Conservation (phyloP, 1,140 invertebrate species). For the Subanguina moxae region DNA sequence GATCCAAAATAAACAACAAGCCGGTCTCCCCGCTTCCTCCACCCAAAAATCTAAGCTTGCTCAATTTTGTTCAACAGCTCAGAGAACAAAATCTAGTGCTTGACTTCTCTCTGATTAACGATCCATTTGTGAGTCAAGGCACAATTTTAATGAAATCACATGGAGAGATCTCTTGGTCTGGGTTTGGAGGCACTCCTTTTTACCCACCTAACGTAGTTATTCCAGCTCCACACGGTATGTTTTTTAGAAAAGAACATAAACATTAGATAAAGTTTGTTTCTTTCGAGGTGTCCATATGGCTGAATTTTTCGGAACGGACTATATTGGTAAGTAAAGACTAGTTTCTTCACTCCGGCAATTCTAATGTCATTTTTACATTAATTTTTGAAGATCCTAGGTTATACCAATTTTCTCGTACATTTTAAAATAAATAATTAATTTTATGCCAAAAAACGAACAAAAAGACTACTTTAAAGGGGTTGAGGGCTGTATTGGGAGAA, state of each 20-base stretch:
- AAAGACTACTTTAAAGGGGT: no score
- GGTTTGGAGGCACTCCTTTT: conserved; percentile 53
- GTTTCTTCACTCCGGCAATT: no score
- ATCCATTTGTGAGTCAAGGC: conserved; percentile 55
- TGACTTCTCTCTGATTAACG: conserved; percentile 52
- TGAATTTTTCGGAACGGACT: conserved; percentile 57
- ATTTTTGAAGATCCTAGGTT: no score
- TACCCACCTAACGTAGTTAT: conserved; percentile 55
- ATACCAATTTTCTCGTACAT: no score
- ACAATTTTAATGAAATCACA: conserved; percentile 54
- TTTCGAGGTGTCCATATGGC: conserved; percentile 57
- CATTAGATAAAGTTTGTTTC: conserved; percentile 9
- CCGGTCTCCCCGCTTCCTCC: conserved; percentile 7
- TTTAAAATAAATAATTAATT: no score
- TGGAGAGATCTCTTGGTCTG: conserved; percentile 54
- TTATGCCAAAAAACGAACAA: no score
- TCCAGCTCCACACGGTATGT: conserved; percentile 50
- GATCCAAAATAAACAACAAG: background rate
- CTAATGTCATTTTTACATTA: no score
- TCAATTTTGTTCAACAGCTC: conserved; percentile 56
- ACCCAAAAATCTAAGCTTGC: conserved; percentile 49
- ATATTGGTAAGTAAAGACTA: conserved; percentile 14
- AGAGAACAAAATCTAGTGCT: conserved; percentile 52
- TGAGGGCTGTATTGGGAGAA: no score
- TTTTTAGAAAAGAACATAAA: background rate